These are phyloP conservation scores for Marcusenius ussheri DNA, from an alignment of 2,113 vertebrate genomes.

Conservation along the genomic window DNA sequence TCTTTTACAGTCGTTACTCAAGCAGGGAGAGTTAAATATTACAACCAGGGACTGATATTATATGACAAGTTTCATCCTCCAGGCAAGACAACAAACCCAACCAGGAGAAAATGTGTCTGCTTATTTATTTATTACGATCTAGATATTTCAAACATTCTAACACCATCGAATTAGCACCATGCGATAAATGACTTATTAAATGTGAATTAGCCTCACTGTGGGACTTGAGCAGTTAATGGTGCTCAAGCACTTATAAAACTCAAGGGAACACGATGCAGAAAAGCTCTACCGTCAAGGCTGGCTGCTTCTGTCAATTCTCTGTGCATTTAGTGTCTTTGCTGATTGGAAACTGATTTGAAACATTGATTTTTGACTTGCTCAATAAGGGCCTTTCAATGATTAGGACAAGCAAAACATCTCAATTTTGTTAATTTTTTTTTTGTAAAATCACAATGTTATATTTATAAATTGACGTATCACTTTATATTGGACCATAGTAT, in stretches of 20 bases:
- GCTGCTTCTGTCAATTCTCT: not conserved
- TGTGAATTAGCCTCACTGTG: constrained; percentile 38
- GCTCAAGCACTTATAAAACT: not conserved
- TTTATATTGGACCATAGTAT: not conserved
- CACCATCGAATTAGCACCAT: constrained; percentile 34
- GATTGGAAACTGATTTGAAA: not conserved
- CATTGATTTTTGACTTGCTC: not conserved
- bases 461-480: not conserved
- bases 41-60: constrained; percentile 44
- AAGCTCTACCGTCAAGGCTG: not conserved
- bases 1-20: constrained; percentile 52
- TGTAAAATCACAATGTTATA: not conserved
- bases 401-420: not conserved
- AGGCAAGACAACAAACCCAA: constrained; percentile 34
- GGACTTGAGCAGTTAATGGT: constrained; percentile 29
- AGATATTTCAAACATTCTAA: constrained; percentile 34
- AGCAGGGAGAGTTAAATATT: constrained; percentile 39
- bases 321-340: not conserved
- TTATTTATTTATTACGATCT: not conserved
- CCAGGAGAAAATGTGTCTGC: constrained; percentile 16
- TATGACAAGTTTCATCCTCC: constrained; percentile 27
- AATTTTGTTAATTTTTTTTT: not conserved
- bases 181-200: constrained; percentile 21
- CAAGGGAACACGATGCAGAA: not conserved
- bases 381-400: not conserved